Evolutionary conservation across 2,797 vertebrate species (phyloP).

Genomic region (Lagocephalus sceleratus): DNA sequence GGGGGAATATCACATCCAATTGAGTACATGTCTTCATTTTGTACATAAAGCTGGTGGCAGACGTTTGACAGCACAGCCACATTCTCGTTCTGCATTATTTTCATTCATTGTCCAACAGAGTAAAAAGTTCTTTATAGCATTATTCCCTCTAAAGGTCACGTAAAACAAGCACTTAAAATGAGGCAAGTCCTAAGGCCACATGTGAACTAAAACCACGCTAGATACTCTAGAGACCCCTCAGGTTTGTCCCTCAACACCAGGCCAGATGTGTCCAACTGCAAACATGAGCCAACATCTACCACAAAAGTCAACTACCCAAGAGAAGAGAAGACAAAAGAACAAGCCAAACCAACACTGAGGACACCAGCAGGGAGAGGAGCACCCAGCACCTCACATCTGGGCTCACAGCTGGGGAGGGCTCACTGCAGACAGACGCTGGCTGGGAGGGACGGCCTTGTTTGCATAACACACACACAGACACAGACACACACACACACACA

Average conservation of each 20-base stretch:
- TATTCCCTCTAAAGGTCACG: conserved; percentile 48
- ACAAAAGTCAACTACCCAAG: conserved; percentile 55
- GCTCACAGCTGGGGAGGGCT: conserved; percentile 14
- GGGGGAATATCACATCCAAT: conserved; percentile 28
- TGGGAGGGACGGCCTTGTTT: conserved; percentile 31
- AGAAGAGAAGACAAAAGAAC: conserved; percentile 62
- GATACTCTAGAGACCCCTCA: conserved; percentile 36
- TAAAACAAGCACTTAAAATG: conserved; percentile 73
- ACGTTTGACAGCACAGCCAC: conserved; percentile 35
- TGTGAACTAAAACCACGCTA: conserved; percentile 77
- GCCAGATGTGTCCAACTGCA: conserved; percentile 43
- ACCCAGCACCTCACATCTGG: conserved; percentile 28
- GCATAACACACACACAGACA: conserved; percentile 40
- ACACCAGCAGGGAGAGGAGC: conserved; percentile 50
- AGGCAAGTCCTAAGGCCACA: conserved; percentile 80
- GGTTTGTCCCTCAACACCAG: conserved; percentile 31
- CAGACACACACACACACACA: neutral
- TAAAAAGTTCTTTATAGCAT: conserved; percentile 34
- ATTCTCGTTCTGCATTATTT: conserved; percentile 20
- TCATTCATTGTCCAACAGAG: conserved; percentile 46
- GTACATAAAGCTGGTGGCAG: conserved; percentile 39
- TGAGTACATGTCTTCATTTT: conserved; percentile 21
- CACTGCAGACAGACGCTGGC: conserved; percentile 16
- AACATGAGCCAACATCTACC: conserved; percentile 44
- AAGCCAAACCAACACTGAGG: conserved; percentile 64